Evolutionary conservation across 2,113 vertebrate species (phyloP), one percentile per base, ranked within the genome.

Genomic region (Pterophyllum scalare): DNA sequence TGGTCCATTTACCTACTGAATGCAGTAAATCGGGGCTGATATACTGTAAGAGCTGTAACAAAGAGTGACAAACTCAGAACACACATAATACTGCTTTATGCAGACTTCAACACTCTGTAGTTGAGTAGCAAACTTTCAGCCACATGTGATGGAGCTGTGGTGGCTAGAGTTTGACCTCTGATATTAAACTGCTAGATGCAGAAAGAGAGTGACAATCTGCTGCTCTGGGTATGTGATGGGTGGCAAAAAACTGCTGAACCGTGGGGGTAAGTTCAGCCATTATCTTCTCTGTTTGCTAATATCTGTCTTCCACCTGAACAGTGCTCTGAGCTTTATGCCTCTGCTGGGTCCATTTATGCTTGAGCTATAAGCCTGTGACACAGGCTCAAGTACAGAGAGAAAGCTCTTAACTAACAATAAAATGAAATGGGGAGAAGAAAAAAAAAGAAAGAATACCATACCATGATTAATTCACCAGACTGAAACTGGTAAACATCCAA

Each of bases 211-310:
- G 65, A n/a, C 67, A 72, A 33, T 72, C 67, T 54, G 7, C 67
- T 54, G 26, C 52, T 54, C 26, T 26, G 59, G 49, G 40, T 60
- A 60, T 79, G 46, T 61, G 80, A 81, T 79, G 56, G 46, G 64
- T 84, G 60, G 54, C 46, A 59, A 83, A 31, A 59, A 86, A 67
- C 56, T 64, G 46, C 40, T 83, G 83, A 86, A 83, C 72, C 22
- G 1, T 76, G 54, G 13, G 74, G 33, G 38, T 19, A 59, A 59
- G 38, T 74, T 82, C 70, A 85, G 54, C 64, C 54, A 67, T 56
- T 84, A 31, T 81, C 15, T 65, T 57, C 31, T 54, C 15, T 65
- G 38, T 62, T 62, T 59, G 74, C 56, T 81, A 72, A 24, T 79
- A 86, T 59, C 24, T 65, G 52, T 90, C 75, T 59, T 78, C 19